Base-by-base conservation (phyloP, 1,140 invertebrate genomes). In the Sarcophaga peregrina region DNA sequence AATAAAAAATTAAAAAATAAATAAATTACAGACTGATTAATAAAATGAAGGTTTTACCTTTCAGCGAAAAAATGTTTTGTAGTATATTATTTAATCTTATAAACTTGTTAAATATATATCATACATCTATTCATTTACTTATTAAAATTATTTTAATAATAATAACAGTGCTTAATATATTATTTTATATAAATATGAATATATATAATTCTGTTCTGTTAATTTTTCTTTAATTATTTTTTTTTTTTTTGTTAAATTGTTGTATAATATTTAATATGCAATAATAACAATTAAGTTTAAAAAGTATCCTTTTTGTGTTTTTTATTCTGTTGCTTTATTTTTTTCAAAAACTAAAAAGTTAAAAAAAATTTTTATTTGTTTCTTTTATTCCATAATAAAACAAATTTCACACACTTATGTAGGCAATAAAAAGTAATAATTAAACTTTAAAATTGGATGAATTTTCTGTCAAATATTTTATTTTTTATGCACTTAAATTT, bases 401-500 rank as follows among this genome's bases (percentile, higher is more conserved):
- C 20, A 68, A 68, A 68, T n/a, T 37, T 20, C 62, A 68, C 62
- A 20, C 62, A 68, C 17, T 20, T 20, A 20, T 68, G n/a, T 15
- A 4, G 54, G 54, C 25, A 37, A 37, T 4, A 68, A 68, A 68
- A 68, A 68, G 20, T 8, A 68, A 9, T 68, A 8, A 25, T 17
- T 68, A 68, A n/a, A 52, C 8, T 52, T 52, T 52, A 52, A 52
- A 1, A 50, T 8, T 17, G 20, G 20, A 68, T 20, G 5, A 8
- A 50, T 78, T 46, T 50, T 74, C 5, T 50, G 47, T 50, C 50
- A 78, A 50, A n/a, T 37, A 50, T 78, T n/a, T 62, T 68, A 8
- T 82, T 82, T 82, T 82, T 45, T 82, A 48, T 73, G 58, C 81
- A 50, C 37, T 73, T 82, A 73, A 78, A 62, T 82, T 85, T 78